phyloP scores from a whole-genome alignment of 2,113 vertebrate species.

The Bombycilla garrulus region DNA sequence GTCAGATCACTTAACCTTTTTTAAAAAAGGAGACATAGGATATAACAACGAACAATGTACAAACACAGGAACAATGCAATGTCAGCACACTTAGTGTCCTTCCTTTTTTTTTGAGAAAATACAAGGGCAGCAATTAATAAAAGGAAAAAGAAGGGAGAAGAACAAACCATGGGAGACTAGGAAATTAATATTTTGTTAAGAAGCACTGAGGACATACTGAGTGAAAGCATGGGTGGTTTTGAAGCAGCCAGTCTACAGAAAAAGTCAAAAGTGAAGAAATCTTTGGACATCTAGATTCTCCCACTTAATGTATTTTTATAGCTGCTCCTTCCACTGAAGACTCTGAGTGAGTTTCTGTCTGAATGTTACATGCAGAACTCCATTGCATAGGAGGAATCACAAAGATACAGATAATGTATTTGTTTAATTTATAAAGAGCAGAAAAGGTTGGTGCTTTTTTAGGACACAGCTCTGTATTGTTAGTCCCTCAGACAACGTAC shows the following conservation, averaged over 20 bases:
- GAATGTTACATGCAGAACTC: background rate
- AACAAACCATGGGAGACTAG: background rate
- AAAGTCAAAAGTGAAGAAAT: background rate
- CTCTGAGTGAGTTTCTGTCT: background rate
- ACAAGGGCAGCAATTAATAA: background rate
- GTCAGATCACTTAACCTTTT: background rate
- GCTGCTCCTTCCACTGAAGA: background rate
- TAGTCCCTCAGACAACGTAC: slow-evolving; percentile 72
- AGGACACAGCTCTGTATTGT: background rate
- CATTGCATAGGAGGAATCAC: background rate
- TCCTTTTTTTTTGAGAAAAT: background rate
- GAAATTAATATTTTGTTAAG: background rate
- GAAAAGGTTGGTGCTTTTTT: background rate
- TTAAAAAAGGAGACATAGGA: background rate
- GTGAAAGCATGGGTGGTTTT: background rate
- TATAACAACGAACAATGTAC: background rate
- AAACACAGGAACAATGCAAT: background rate
- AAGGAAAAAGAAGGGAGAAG: background rate
- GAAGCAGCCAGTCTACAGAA: background rate
- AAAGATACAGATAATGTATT: background rate
- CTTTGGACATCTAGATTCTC: background rate
- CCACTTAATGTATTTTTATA: background rate
- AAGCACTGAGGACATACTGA: background rate
- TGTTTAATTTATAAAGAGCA: background rate
- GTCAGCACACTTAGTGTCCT: background rate